Evolutionary conservation across 2,888 invertebrate genomes (phyloP), one percentile per base, ranked within the genome.

Genomic region (Chaetogeoica ovagalla): DNA sequence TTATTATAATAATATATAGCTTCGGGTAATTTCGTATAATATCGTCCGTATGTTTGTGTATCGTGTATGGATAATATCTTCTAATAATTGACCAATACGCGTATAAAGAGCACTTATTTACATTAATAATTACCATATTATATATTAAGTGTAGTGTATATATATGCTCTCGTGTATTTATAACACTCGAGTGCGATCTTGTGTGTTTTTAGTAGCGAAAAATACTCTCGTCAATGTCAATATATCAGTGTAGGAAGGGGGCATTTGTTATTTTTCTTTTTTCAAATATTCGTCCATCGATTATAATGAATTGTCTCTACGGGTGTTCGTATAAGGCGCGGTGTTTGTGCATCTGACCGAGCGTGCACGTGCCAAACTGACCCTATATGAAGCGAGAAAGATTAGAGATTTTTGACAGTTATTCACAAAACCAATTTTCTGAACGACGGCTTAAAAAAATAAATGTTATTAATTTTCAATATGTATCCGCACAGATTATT

Each of bases 221-320:
- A 79, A 71, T 55, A 57, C 63, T 72, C 65, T 70, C 57, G 57
- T 70, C 79, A 79, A 79, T 79, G 79, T 79, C 79, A 79, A 57
- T 62, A 62, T 70, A 62, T 77, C 23, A n/a, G 55, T 48, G 30
- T 30, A 30, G 1, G 4, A 4, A 4, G 4, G 23, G 55, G 55
- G 57, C 57, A 71, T 7, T 70, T 79, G 79, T 79, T 79, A 65
- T 79, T 71, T 79, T 79, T 43, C 71, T 55, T 63, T 71, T 63
- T 71, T 63, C 5, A 48, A 65, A 71, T n/a, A 71, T 71, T 65
- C 30, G 43, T 65, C 70, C 70, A 55, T 62, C 48, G 48, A 3
- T 30, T 30, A 30, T 79, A 71, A 63, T 71, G 71, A 79, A 79
- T 71, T 71, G 55, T 39, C 79, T 70, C 77, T 48, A 55, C 70